Conservation (phyloP, 30 jellyfish, hydroid and myxozoan species). For the Hydractinia symbiolongicarpus region DNA sequence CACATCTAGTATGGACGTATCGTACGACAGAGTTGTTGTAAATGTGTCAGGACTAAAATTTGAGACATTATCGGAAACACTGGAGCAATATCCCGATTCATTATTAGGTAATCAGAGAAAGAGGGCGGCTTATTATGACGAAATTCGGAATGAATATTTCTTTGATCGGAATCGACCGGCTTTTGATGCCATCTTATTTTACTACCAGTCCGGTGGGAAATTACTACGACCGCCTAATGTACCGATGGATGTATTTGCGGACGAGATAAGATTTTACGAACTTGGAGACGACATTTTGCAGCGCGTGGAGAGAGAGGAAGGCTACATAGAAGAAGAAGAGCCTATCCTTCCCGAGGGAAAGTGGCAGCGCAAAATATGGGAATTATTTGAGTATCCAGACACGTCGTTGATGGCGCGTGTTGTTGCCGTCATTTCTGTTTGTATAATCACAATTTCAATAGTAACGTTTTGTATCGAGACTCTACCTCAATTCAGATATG, state of each 20-base stretch:
- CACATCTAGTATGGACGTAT: slow-evolving; percentile 10
- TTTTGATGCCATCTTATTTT: slow-evolving; percentile 86
- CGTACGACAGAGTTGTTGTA: slow-evolving; percentile 64
- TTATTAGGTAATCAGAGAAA: slow-evolving; percentile 74
- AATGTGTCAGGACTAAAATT: slow-evolving; percentile 91
- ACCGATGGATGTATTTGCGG: slow-evolving; percentile 98
- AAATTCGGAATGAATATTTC: slow-evolving; percentile 72
- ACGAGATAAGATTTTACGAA: slow-evolving; percentile 92
- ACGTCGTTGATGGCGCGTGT: slow-evolving; percentile 85
- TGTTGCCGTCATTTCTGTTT: slow-evolving; percentile 87
- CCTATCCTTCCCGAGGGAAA: slow-evolving; percentile 78
- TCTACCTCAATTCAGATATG: slow-evolving; percentile 75
- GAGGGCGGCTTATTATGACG: slow-evolving; percentile 76
- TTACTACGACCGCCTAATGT: slow-evolving; percentile 97
- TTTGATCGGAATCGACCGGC: slow-evolving; percentile 97
- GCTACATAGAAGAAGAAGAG: slow-evolving; percentile 92
- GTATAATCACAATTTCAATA: slow-evolving; percentile 83
- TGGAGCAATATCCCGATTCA: slow-evolving; percentile 92
- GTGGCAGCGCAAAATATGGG: slow-evolving; percentile 85
- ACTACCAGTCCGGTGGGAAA: slow-evolving; percentile 87
- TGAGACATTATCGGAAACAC: slow-evolving; percentile 80
- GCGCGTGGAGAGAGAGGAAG: slow-evolving; percentile 91
- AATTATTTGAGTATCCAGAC: slow-evolving; percentile 91
- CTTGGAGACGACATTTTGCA: slow-evolving; percentile 93
- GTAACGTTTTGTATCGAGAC: slow-evolving; percentile 93